A percentile compares a stretch with the other conserved stretches of the same genome.
Conservation (phyloP, 1,140 invertebrate genomes). For the Neoseiulus cucumeris region DNA sequence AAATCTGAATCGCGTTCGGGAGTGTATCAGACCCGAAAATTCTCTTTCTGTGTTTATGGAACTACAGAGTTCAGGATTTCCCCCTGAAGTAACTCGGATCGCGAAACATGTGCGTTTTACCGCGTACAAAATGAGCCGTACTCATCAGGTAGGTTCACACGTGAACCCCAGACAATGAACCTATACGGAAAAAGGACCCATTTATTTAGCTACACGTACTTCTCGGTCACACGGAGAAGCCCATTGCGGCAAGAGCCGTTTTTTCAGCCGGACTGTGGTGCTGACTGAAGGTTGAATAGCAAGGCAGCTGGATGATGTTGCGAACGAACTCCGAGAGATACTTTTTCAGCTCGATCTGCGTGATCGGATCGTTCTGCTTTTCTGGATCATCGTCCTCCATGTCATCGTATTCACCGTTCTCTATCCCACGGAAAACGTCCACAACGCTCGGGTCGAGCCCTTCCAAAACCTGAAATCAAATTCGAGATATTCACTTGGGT, state of each 20-base stretch:
- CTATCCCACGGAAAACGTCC: neutral
- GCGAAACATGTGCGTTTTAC: no score
- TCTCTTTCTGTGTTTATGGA: no score
- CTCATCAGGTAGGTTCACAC: no score
- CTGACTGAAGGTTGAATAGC: slow-evolving; percentile 34
- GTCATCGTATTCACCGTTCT: slow-evolving; percentile 15
- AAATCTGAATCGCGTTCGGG: no score
- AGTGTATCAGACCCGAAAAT: no score
- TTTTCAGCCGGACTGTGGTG: slow-evolving; percentile 35
- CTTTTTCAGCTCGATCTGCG: slow-evolving; percentile 36
- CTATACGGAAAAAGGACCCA: no score
- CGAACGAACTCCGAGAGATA: slow-evolving; percentile 39
- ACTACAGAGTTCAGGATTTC: no score
- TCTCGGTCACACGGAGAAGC: slow-evolving; percentile 17
- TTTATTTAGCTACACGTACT: no score
- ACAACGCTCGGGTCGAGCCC: neutral
- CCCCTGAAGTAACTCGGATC: no score
- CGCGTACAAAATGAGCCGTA: no score
- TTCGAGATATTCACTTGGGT: neutral
- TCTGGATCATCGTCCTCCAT: slow-evolving; percentile 33
- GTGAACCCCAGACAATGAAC: no score
- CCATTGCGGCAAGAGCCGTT: slow-evolving; percentile 27
- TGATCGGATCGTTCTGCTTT: slow-evolving; percentile 37
- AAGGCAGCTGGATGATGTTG: slow-evolving; percentile 38
- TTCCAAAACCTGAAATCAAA: neutral